A percentile compares a stretch with the other conserved stretches of the same genome.
These are phyloP conservation scores for Polyergus mexicanus DNA, from an alignment of 1,140 invertebrate species.

Conservation along the genomic window DNA sequence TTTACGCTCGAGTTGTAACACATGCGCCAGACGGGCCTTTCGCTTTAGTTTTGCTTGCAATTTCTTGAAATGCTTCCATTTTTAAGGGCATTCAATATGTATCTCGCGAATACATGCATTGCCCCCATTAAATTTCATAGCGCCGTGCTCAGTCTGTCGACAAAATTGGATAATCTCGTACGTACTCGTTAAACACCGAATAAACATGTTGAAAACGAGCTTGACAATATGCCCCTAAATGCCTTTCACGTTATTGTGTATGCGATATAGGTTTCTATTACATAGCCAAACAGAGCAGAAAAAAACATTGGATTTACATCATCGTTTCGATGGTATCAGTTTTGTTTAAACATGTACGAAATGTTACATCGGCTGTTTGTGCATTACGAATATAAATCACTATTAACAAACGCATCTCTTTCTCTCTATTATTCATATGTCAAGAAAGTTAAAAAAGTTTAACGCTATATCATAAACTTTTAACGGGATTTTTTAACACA, in stretches of 20 bases:
- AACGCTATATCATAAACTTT: background rate
- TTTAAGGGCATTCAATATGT: background rate
- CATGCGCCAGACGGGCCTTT: background rate
- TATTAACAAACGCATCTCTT: background rate
- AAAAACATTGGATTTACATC: conserved; percentile 35
- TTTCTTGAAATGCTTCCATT: background rate
- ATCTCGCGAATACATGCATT: background rate
- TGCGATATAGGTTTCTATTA: background rate
- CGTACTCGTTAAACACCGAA: background rate
- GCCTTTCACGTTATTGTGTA: conserved; percentile 10
- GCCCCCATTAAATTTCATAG: conserved; percentile 6
- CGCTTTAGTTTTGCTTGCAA: background rate
- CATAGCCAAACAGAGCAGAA: conserved; percentile 21
- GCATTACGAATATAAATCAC: conserved; percentile 11
- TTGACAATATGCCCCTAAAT: conserved; percentile 22
- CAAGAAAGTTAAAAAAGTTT: background rate
- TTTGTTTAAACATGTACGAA: conserved; percentile 19
- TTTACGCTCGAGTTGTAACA: background rate
- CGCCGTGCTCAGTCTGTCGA: background rate
- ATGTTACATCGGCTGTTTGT: background rate
- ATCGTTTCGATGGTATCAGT: background rate
- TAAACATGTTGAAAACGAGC: conserved; percentile 31
- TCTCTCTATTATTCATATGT: background rate
- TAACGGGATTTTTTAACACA: background rate
- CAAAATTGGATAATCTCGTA: conserved; percentile 12